phyloP scores from a whole-genome alignment of 1,140 invertebrate genomes.

The Diorhabda carinulata region DNA sequence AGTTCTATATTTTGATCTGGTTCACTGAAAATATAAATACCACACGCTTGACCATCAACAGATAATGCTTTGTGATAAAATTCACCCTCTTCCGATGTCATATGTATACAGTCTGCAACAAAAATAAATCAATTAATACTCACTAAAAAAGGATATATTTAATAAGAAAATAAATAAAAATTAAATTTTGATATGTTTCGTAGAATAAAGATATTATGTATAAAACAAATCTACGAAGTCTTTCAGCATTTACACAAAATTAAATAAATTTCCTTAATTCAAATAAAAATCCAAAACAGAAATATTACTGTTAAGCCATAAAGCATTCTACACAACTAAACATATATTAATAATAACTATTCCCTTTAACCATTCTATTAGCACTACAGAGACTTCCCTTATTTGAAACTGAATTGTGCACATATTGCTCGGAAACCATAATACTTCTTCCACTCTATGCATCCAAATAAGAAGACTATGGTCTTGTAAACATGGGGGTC shows the following conservation, averaged over 20 bases:
- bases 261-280: not conserved
- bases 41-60: slow-evolving; percentile 67
- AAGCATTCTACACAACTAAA: no score
- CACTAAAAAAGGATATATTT: not conserved
- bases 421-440: no score
- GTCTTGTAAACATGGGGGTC: no score
- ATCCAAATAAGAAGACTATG: no score
- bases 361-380: no score
- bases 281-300: not conserved
- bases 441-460: no score
- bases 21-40: slow-evolving; percentile 78
- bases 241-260: not conserved
- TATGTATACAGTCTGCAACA: slow-evolving; percentile 75
- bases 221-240: not conserved
- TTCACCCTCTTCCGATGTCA: slow-evolving; percentile 74
- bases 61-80: slow-evolving; percentile 69
- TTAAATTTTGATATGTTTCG: not conserved
- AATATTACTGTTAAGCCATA: not conserved
- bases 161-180: not conserved
- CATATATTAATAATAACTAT: no score
- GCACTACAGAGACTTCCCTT: no score
- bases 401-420: no score
- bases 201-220: not conserved
- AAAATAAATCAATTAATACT: not conserved
- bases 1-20: slow-evolving; percentile 76